Evolutionary conservation across 2,888 invertebrate genomes (phyloP).

Genomic region (Eretmocerus hayati): DNA sequence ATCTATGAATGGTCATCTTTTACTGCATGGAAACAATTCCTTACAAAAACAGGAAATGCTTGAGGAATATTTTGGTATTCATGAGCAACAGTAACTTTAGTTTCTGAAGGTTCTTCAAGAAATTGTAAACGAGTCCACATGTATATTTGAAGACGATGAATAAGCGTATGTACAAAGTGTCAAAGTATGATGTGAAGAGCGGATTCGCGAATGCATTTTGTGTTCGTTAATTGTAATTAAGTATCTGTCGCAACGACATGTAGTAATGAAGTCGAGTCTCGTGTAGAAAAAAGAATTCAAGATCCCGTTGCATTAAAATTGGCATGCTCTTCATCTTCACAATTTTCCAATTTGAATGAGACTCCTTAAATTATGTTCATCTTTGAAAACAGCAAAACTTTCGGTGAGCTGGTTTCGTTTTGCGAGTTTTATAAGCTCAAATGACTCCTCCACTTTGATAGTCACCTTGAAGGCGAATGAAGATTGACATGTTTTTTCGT

Average conservation of each 20-base stretch:
- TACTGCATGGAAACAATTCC: no score
- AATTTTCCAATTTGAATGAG: slow-evolving; percentile 22
- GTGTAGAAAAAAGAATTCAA: slow-evolving; percentile 9
- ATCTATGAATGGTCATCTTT: slow-evolving; percentile 16
- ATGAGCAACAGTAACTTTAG: no score
- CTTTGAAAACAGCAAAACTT: slow-evolving; percentile 29
- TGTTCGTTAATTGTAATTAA: slow-evolving; percentile 21
- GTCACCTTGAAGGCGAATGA: no score
- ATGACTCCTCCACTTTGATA: no score
- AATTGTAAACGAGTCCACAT: slow-evolving; percentile 28
- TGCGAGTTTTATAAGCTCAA: slow-evolving; percentile 18
- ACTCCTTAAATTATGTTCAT: slow-evolving; percentile 33
- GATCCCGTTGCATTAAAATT: slow-evolving; percentile 33
- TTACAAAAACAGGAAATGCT: no score
- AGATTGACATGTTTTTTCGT: no score
- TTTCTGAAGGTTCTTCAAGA: slow-evolving; percentile 28
- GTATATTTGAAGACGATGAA: slow-evolving; percentile 24
- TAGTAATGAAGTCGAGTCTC: slow-evolving; percentile 17
- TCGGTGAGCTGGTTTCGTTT: slow-evolving; percentile 31
- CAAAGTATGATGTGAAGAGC: slow-evolving; percentile 23
- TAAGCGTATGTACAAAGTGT: slow-evolving; percentile 26
- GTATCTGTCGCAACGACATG: slow-evolving; percentile 26
- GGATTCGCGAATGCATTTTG: slow-evolving; percentile 5
- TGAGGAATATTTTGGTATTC: no score
- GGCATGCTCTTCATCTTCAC: slow-evolving; percentile 38